Percentiles rank a stretch among this genome's conserved stretches.
Evolutionary conservation across 2,113 vertebrate species (phyloP).

Genomic region (Anas platyrhynchos): DNA sequence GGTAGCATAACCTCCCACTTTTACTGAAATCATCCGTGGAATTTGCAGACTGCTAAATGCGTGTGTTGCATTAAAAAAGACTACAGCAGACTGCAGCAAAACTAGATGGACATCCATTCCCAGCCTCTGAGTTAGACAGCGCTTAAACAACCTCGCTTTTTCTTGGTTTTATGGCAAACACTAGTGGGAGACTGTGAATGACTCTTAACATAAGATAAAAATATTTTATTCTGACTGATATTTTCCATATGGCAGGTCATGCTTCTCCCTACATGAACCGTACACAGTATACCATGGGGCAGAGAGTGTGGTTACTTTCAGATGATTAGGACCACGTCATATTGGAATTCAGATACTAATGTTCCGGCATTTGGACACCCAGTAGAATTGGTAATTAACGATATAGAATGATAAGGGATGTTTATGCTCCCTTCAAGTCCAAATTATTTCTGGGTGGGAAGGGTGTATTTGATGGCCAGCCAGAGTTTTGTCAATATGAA

Average conservation of each 20-base stretch:
- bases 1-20: slow-evolving; percentile 38
- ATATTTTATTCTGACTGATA: not conserved
- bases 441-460: slow-evolving; percentile 46
- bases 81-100: not conserved
- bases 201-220: not conserved
- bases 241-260: slow-evolving; percentile 35
- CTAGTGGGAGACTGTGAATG: not conserved
- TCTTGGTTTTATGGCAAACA: not conserved
- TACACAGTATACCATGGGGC: not conserved
- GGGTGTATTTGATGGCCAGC: slow-evolving; percentile 39
- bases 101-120: not conserved
- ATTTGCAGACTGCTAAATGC: not conserved
- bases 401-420: not conserved
- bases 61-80: not conserved
- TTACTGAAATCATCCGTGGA: not conserved
- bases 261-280: slow-evolving; percentile 28
- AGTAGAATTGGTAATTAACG: not conserved
- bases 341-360: not conserved
- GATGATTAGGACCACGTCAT: not conserved
- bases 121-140: not conserved
- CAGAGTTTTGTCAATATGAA: slow-evolving; percentile 51
- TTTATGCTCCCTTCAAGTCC: slow-evolving; percentile 32
- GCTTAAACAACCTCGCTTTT: not conserved
- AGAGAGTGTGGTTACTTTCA: not conserved
- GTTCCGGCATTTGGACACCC: slow-evolving; percentile 7